Conservation (phyloP, 92 coral and sea anemone genomes). For the Paramuricea clavata region DNA sequence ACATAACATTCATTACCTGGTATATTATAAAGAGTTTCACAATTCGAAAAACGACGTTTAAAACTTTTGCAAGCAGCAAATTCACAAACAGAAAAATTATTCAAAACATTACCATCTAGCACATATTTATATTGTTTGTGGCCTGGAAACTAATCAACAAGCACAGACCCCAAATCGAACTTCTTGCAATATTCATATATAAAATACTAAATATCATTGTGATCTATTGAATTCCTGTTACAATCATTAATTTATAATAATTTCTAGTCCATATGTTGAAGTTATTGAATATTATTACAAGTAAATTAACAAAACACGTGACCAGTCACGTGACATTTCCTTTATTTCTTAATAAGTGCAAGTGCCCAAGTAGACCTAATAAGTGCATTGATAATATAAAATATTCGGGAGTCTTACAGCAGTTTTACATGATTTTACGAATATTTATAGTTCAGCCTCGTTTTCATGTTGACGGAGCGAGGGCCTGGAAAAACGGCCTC, state of each 20-base stretch:
- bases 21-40: background rate
- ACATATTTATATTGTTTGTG: background rate
- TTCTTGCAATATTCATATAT: background rate
- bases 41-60: background rate
- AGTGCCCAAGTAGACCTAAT: background rate
- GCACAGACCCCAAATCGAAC: conserved; percentile 2
- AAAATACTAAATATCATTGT: background rate
- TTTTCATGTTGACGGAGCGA: no score
- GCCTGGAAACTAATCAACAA: background rate
- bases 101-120: conserved; percentile 5
- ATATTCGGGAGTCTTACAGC: background rate
- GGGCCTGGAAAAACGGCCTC: no score
- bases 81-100: background rate
- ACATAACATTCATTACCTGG: background rate
- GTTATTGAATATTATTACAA: background rate
- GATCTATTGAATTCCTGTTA: background rate
- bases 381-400: background rate
- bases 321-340: background rate
- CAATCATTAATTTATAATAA: background rate
- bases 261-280: background rate
- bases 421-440: background rate
- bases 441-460: background rate
- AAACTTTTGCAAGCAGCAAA: conserved; percentile 11
- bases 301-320: background rate
- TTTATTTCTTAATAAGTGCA: background rate